phyloP scores from a whole-genome alignment of 2,113 vertebrate species.

The Pseudopipra pipra region DNA sequence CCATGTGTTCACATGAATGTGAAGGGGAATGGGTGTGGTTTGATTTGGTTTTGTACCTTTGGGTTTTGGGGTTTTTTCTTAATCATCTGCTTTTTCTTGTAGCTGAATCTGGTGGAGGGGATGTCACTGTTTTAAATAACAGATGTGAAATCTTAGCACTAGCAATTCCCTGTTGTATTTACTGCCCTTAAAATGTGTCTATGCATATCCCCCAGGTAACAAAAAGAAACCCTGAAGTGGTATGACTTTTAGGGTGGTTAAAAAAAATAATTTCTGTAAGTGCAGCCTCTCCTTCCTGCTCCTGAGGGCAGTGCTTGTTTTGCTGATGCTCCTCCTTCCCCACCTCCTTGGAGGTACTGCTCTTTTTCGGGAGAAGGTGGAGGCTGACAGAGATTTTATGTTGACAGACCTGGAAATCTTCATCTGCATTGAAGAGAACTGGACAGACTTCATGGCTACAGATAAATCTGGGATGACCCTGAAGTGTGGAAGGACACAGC shows the following conservation, averaged over 20 bases:
- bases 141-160: neutral
- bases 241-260: neutral
- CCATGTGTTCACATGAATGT: neutral
- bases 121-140: neutral
- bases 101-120: neutral
- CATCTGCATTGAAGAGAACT: neutral
- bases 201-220: neutral
- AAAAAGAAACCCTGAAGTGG: neutral
- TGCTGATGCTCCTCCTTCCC: neutral
- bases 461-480: neutral
- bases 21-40: neutral
- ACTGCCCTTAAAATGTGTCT: neutral
- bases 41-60: neutral
- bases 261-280: neutral
- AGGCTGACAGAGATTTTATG: neutral
- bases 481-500: neutral
- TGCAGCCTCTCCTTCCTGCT: neutral
- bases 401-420: neutral
- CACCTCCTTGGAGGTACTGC: neutral
- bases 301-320: neutral
- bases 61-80: accelerated
- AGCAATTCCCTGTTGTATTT: neutral
- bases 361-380: neutral
- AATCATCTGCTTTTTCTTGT: neutral
- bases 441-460: neutral